These are phyloP conservation scores for Turritopsis dohrnii DNA, from an alignment of 30 jellyfish, hydroid and myxozoan genomes.

Conservation along the genomic window DNA sequence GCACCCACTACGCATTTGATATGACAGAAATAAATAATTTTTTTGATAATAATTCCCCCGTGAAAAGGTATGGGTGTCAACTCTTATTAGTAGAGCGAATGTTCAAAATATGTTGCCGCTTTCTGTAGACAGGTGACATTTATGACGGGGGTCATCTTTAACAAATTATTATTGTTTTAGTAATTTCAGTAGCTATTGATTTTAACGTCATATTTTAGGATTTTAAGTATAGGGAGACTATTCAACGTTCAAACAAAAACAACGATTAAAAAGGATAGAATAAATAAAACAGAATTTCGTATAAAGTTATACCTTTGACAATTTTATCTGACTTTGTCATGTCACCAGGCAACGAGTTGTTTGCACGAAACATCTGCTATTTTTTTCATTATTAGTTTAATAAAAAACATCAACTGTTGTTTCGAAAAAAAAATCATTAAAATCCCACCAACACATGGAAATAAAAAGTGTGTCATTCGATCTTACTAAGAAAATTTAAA, in stretches of 20 bases:
- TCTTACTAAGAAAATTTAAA: neutral
- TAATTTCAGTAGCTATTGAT: no score
- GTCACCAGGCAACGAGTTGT: constrained; percentile 26
- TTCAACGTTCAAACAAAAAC: no score
- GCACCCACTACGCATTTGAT: no score
- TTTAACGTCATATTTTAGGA: no score
- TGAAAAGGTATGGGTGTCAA: neutral
- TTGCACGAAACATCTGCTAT: constrained; percentile 23
- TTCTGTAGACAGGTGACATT: neutral
- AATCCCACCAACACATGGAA: neutral
- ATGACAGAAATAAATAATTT: neutral
- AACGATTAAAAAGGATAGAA: no score
- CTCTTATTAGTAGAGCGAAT: no score
- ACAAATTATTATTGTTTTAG: no score
- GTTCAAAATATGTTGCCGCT: no score
- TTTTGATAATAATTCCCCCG: neutral
- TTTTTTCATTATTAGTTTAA: neutral
- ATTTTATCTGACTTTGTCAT: constrained; percentile 1
- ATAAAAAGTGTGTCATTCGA: neutral
- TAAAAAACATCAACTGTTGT: neutral
- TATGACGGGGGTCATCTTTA: neutral
- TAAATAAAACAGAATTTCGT: no score
- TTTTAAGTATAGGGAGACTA: no score
- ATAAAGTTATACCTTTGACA: neutral
- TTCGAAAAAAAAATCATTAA: neutral